Evolutionary conservation across 2,797 vertebrate genomes (phyloP).

Genomic region (Catharus ustulatus): DNA sequence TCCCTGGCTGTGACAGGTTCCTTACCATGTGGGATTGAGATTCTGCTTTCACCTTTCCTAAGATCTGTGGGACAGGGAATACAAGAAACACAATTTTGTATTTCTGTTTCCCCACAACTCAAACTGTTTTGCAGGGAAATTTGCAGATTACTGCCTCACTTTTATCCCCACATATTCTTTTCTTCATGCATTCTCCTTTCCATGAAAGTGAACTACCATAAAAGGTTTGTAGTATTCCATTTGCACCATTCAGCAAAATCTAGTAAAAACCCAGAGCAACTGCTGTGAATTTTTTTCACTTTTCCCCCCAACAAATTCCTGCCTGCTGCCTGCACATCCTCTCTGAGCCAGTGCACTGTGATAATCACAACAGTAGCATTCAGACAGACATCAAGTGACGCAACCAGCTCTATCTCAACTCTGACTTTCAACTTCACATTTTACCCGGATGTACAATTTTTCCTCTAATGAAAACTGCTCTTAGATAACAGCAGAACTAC

Average conservation of each 20-base stretch:
- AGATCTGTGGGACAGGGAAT: not conserved
- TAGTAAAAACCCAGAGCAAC: constrained; percentile 39
- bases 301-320: constrained; percentile 26
- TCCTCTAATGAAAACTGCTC: constrained; percentile 62
- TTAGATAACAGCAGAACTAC: constrained; percentile 36
- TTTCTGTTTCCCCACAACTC: not conserved
- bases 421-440: constrained; percentile 66
- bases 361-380: constrained; percentile 44
- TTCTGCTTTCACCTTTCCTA: not conserved
- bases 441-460: constrained; percentile 53
- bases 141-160: not conserved
- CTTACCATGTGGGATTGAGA: not conserved
- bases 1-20: not conserved
- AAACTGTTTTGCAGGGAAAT: not conserved
- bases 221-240: constrained; percentile 22
- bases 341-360: constrained; percentile 28
- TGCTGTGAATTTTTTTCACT: constrained; percentile 46
- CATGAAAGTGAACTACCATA: not conserved
- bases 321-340: constrained; percentile 38
- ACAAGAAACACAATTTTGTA: not conserved
- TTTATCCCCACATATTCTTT: not conserved
- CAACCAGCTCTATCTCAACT: constrained; percentile 50
- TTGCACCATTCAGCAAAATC: constrained; percentile 26
- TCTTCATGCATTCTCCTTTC: not conserved
- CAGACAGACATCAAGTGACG: constrained; percentile 68